Evolutionary conservation across 2,888 invertebrate species (phyloP).

Genomic region (Hemithea aestivaria): DNA sequence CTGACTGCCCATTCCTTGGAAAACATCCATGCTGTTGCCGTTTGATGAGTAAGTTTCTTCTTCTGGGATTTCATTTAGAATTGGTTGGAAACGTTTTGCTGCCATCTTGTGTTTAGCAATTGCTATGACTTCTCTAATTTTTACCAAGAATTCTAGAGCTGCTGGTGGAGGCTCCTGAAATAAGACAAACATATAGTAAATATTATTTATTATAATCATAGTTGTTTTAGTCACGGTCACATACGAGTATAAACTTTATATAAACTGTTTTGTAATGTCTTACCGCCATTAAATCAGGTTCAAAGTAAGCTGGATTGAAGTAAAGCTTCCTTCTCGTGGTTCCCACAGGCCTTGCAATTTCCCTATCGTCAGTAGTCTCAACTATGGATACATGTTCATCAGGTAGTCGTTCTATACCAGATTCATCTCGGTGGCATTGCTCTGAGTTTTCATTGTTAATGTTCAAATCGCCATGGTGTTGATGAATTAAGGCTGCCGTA

Average conservation of each 20-base stretch:
- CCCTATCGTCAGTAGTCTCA: slow-evolving; percentile 86
- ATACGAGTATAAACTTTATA: background rate
- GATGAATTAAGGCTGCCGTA: slow-evolving; percentile 87
- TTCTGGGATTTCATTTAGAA: slow-evolving; percentile 89
- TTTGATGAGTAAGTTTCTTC: slow-evolving; percentile 80
- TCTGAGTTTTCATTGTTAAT: slow-evolving; percentile 51
- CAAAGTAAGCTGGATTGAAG: slow-evolving; percentile 95
- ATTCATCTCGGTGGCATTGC: slow-evolving; percentile 71
- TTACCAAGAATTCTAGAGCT: slow-evolving; percentile 91
- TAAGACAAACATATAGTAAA: slow-evolving; percentile 18
- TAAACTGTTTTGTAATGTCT: slow-evolving; percentile 37
- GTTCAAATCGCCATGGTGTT: slow-evolving; percentile 64
- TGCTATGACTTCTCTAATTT: slow-evolving; percentile 93
- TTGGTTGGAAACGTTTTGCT: slow-evolving; percentile 88
- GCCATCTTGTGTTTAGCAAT: slow-evolving; percentile 94
- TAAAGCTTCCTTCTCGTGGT: slow-evolving; percentile 88
- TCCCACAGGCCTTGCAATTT: slow-evolving; percentile 84
- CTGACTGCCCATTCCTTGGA: slow-evolving; percentile 71
- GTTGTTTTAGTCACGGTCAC: background rate
- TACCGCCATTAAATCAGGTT: slow-evolving; percentile 90
- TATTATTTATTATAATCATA: background rate
- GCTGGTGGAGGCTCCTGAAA: slow-evolving; percentile 93
- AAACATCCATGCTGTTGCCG: slow-evolving; percentile 71
- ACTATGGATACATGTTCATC: slow-evolving; percentile 92
- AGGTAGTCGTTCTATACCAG: slow-evolving; percentile 85